A percentile compares a stretch with the other conserved stretches of the same genome.
Evolutionary conservation across 92 coral and sea anemone genomes (phyloP).

Genomic region (Bergia puertoricense): DNA sequence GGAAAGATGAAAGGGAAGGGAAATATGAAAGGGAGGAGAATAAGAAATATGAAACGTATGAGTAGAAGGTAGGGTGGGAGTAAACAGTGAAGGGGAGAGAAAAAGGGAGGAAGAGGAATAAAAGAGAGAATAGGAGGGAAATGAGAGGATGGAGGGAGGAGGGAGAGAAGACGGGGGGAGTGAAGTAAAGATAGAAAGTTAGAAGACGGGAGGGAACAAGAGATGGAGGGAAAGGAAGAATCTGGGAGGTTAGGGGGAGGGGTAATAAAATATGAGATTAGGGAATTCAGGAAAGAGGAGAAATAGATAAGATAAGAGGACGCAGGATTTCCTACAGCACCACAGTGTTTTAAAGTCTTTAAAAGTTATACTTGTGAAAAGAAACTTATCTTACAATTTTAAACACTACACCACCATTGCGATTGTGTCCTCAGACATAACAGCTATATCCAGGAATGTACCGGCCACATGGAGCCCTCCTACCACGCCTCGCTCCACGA

Average conservation of each 20-base stretch:
- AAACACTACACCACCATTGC: background rate
- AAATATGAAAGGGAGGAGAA: background rate
- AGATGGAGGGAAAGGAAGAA: background rate
- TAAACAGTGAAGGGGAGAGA: background rate
- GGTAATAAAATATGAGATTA: background rate
- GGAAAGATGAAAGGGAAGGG: background rate
- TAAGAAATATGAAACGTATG: background rate
- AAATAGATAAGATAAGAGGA: background rate
- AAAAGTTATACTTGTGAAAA: too few relatives aligned
- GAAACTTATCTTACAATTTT: background rate
- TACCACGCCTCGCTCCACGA: constrained; percentile 92
- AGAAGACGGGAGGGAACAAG: background rate
- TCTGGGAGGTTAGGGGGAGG: background rate
- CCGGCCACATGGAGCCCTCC: constrained; percentile 96
- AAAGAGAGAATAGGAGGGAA: too few relatives aligned
- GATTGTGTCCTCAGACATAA: constrained; percentile 72
- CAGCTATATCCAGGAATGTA: constrained; percentile 96
- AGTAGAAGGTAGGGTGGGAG: background rate
- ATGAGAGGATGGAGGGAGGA: background rate
- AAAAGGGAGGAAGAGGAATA: background rate
- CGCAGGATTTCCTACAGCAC: background rate
- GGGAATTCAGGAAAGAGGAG: background rate
- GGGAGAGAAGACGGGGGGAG: too few relatives aligned
- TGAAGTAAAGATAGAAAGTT: background rate
- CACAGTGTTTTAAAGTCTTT: too few relatives aligned